phyloP scores from a whole-genome alignment of 1,140 invertebrate species.

The Polyergus mexicanus region DNA sequence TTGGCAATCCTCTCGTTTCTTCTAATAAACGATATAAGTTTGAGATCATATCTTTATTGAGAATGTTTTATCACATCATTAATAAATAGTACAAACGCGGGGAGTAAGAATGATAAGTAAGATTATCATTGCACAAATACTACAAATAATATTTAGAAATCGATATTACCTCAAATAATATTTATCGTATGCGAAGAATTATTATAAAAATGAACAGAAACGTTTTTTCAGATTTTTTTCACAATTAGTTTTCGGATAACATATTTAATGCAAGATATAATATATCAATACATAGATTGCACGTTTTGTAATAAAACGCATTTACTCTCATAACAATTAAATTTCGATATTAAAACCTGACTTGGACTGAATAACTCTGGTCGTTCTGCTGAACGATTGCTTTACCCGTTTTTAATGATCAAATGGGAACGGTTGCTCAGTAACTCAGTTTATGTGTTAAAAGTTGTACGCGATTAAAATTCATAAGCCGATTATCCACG shows the following conservation, averaged over 20 bases:
- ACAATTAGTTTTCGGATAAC: background rate
- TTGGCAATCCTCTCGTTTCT: background rate
- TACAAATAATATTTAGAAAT: background rate
- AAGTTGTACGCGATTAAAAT: constrained; percentile 45
- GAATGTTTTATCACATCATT: constrained; percentile 28
- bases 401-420: constrained; percentile 34
- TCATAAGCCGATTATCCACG: constrained; percentile 34
- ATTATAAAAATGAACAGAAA: background rate
- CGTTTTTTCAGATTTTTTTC: background rate
- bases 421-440: constrained; percentile 40
- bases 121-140: background rate
- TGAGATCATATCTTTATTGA: constrained; percentile 61
- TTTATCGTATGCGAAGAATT: too few species aligned
- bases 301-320: background rate
- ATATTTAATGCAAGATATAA: background rate
- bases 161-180: background rate
- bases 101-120: constrained; percentile 7
- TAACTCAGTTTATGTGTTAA: constrained; percentile 1
- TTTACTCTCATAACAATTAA: constrained; percentile 1
- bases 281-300: background rate
- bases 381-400: background rate
- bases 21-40: background rate
- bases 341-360: background rate
- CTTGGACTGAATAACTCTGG: background rate
- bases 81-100: constrained; percentile 32